phyloP scores from a whole-genome alignment of 2,888 invertebrate genomes.

The Pyrochroa serraticornis region DNA sequence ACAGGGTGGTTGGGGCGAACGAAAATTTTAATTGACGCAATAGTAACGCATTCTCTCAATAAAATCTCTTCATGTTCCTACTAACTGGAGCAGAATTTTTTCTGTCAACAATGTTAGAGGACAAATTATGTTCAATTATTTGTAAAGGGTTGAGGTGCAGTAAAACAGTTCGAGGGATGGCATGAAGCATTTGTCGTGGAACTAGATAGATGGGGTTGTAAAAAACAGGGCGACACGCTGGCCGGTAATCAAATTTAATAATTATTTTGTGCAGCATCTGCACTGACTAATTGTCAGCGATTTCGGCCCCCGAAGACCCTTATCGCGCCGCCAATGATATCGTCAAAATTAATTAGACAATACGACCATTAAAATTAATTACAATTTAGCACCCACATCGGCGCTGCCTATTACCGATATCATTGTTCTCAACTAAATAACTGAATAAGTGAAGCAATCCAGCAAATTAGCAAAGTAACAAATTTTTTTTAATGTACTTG shows the following conservation, averaged over 20 bases:
- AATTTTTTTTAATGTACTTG: too few species aligned
- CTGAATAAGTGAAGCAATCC: too few species aligned
- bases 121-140: not conserved
- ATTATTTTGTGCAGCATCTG: conserved; percentile 22
- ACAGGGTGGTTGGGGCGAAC: too few species aligned
- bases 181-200: not conserved
- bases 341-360: too few species aligned
- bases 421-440: too few species aligned
- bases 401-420: too few species aligned
- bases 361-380: too few species aligned
- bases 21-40: not conserved
- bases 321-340: too few species aligned
- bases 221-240: conserved; percentile 31
- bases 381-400: too few species aligned
- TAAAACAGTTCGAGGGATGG: not conserved
- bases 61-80: too few species aligned
- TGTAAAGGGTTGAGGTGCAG: not conserved
- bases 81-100: not conserved
- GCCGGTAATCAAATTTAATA: conserved; percentile 41
- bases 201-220: not conserved
- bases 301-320: too few species aligned
- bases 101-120: not conserved
- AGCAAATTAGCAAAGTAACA: too few species aligned
- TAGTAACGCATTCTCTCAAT: not conserved
- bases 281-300: not conserved